Base-by-base conservation (phyloP, 2,888 invertebrate species). In the Pyrgus malvae region DNA sequence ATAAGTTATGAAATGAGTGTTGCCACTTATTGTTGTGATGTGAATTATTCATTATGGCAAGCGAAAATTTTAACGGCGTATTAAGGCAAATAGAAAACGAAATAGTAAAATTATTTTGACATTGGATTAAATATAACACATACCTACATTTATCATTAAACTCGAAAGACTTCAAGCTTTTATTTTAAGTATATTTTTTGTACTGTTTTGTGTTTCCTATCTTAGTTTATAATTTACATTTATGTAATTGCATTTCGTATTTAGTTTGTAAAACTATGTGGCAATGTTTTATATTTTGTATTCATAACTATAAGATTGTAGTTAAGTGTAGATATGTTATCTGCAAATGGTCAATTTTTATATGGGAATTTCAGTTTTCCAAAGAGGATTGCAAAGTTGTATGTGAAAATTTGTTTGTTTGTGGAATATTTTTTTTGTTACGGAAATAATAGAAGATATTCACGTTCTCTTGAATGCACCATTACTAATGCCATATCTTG, bases 241-340 rank as follows among this genome's bases (percentile, higher is more conserved):
- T 23, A 40, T 2, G 21, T 23, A 37, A 17, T 16, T 42, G 44
- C 44, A 44, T 44, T 41, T 45, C n/a, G n/a, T 23, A 33, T 25
- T 14, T 16, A 11, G 16, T 46, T 35, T 12, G 9, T 17, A 0
- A 14, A 48, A n/a, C 16, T 23, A 7, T 23, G 12, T 48, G 46
- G 37, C 46, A 48, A 33, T 33, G 42, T 27, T 33, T 33, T 33
- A 12, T 12, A 45, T 33, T 44, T 29, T 46, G 46, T 35, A 16
- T 14, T n/a, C n/a, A 17, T 35, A 33, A 48, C 33, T 16, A 44
- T 44, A 44, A 25, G 12, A 1, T 31, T 27, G 14, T 37, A 11
- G 6, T 25, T 45, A 45, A 45, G 38, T 17, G 8, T 19, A 48
- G 2, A 11, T 14, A n/a, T 12, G 12, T 31, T 5, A 4, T 23